Evolutionary conservation across 30 jellyfish, hydroid and myxozoan genomes (phyloP).

Genomic region (Chrysaora quinquecirrha): DNA sequence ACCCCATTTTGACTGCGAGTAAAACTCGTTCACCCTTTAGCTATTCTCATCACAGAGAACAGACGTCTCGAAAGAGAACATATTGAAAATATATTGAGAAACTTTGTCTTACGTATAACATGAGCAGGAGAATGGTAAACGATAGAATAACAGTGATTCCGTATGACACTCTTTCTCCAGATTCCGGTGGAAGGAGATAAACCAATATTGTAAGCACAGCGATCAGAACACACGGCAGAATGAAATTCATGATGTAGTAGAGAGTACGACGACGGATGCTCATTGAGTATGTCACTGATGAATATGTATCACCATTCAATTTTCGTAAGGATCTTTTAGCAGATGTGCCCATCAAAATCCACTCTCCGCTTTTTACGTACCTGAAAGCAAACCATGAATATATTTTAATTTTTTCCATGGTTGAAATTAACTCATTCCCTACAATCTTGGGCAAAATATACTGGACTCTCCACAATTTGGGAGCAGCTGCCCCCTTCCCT

Average conservation of each 20-base stretch:
- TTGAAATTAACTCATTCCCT: no score
- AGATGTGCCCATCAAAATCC: conserved; percentile 64
- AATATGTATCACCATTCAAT: background rate
- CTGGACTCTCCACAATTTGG: no score
- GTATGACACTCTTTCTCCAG: conserved; percentile 84
- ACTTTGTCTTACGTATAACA: conserved; percentile 84
- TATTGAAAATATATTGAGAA: no score
- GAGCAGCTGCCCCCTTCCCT: no score
- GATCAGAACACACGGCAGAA: conserved; percentile 81
- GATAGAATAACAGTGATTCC: conserved; percentile 84
- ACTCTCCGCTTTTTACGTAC: conserved; percentile 69
- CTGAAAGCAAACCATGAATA: conserved; percentile 8
- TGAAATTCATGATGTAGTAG: conserved; percentile 81
- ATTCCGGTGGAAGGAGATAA: conserved; percentile 84
- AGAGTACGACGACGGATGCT: conserved; percentile 56
- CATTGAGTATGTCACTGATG: conserved; percentile 61
- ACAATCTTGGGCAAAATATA: no score
- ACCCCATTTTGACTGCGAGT: no score
- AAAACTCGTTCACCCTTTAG: no score
- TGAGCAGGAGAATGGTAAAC: conserved; percentile 67
- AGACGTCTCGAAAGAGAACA: no score
- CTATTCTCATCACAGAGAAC: no score
- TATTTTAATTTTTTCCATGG: no score
- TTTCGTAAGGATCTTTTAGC: conserved; percentile 1
- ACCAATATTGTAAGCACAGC: conserved; percentile 75